A percentile compares a stretch with the other conserved stretches of the same genome.
Evolutionary conservation across 92 coral and sea anemone species (phyloP).

Genomic region (Blastomussa wellsi): DNA sequence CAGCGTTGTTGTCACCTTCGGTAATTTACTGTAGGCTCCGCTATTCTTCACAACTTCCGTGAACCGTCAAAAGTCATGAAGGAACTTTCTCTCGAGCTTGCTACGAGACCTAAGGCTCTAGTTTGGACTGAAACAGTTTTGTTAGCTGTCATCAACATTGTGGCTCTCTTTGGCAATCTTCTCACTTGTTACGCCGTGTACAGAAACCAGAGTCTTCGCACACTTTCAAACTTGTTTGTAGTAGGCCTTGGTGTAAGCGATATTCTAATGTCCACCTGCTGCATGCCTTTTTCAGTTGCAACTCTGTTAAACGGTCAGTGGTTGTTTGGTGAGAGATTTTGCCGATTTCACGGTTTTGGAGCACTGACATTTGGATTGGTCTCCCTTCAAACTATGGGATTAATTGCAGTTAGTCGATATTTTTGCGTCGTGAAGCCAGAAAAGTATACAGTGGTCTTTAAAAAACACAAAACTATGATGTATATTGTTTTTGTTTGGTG

Average conservation of each 20-base stretch:
- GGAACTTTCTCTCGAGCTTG: conserved; percentile 27
- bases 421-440: conserved; percentile 46
- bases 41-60: background rate
- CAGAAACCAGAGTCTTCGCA: conserved; percentile 60
- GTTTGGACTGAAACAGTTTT: conserved; percentile 45
- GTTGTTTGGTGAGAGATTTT: conserved; percentile 37
- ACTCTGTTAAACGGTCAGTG: conserved; percentile 53
- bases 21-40: too few species aligned
- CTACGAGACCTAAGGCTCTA: background rate
- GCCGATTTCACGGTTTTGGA: conserved; percentile 66
- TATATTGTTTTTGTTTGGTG: conserved; percentile 46
- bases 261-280: conserved; percentile 59
- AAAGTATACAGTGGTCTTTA: conserved; percentile 45
- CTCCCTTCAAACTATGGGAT: conserved; percentile 68
- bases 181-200: conserved; percentile 57
- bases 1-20: too few species aligned
- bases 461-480: conserved; percentile 33
- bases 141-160: conserved; percentile 40
- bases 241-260: conserved; percentile 66
- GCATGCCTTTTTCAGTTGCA: conserved; percentile 65
- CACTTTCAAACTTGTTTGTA: conserved; percentile 54
- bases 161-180: conserved; percentile 57
- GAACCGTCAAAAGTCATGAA: background rate
- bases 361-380: conserved; percentile 56
- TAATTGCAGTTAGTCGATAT: conserved; percentile 67